Conservation (phyloP, 53 echinoderm and acorn worm genomes). For the Holothuria scabra region DNA sequence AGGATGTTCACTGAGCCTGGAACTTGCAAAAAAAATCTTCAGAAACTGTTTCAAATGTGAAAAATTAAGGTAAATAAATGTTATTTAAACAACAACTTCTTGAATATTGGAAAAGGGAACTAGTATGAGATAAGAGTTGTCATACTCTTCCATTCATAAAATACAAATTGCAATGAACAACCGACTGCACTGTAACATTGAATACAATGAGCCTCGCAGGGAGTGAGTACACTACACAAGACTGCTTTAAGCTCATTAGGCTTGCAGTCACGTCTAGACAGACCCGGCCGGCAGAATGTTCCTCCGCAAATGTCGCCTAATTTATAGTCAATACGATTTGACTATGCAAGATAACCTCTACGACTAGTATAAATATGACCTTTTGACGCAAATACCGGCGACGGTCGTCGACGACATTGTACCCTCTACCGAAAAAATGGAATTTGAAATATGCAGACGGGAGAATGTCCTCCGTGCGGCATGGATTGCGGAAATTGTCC, state of each 20-base stretch:
- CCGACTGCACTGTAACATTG: too few relatives aligned
- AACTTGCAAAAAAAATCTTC: too few relatives aligned
- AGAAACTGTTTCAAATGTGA: too few relatives aligned
- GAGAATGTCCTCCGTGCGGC: constrained; percentile 15
- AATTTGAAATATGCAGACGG: constrained; percentile 30
- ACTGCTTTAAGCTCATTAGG: constrained; percentile 42
- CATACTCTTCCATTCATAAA: too few relatives aligned
- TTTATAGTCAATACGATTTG: constrained; percentile 5
- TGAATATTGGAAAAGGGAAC: too few relatives aligned
- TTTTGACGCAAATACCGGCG: constrained; percentile 34
- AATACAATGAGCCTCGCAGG: not conserved
- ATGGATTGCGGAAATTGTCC: constrained; percentile 41
- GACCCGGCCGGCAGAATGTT: constrained; percentile 26
- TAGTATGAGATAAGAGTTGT: too few relatives aligned
- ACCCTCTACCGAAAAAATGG: constrained; percentile 5
- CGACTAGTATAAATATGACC: constrained; percentile 36
- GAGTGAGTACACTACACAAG: constrained; percentile 15
- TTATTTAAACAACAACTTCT: too few relatives aligned
- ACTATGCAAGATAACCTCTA: not conserved
- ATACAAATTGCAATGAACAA: too few relatives aligned
- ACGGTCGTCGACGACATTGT: constrained; percentile 18
- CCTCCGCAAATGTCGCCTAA: constrained; percentile 20
- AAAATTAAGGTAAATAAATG: too few relatives aligned
- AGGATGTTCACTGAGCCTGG: too few relatives aligned
- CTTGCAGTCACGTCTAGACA: constrained; percentile 48